Evolutionary conservation across 2,797 vertebrate genomes (phyloP).

Genomic region (Serranus cabrilla): DNA sequence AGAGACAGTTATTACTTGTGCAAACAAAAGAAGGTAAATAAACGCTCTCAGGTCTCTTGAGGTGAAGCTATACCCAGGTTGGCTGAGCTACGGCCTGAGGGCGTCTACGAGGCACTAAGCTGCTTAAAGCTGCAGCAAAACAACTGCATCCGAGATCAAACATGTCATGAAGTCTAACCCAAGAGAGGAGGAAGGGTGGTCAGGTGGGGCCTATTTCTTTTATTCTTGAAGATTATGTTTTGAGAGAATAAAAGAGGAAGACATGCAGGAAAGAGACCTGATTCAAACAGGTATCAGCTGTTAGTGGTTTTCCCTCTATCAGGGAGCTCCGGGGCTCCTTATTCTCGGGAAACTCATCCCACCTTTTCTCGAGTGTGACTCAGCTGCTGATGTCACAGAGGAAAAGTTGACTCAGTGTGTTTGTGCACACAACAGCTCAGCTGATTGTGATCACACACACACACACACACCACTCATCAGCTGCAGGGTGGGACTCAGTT

Average conservation of each 20-base stretch:
- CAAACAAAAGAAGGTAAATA: slow-evolving; percentile 53
- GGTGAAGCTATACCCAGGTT: slow-evolving; percentile 11
- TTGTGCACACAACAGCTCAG: neutral
- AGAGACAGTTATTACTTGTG: slow-evolving; percentile 37
- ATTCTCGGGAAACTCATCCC: slow-evolving; percentile 3
- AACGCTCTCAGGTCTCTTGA: slow-evolving; percentile 24
- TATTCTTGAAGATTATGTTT: no score
- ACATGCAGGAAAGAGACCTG: no score
- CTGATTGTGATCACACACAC: slow-evolving; percentile 3
- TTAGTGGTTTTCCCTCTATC: no score
- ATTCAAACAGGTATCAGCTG: no score
- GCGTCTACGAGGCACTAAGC: slow-evolving; percentile 1
- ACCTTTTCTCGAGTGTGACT: neutral
- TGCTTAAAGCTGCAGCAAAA: slow-evolving; percentile 13
- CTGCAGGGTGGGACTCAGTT: slow-evolving; percentile 13
- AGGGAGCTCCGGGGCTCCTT: no score
- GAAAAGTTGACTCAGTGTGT: slow-evolving; percentile 24
- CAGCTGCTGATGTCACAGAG: slow-evolving; percentile 26
- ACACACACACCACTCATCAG: slow-evolving; percentile 1
- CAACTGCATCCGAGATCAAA: slow-evolving; percentile 28
- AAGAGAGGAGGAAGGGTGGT: neutral
- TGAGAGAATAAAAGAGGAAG: no score
- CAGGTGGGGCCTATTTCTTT: neutral
- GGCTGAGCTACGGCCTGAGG: slow-evolving; percentile 11
- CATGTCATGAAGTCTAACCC: neutral